Percentiles rank a stretch among this genome's conserved stretches.
Conservation (phyloP, 2,113 vertebrate genomes). For the Psittacus erithacus region DNA sequence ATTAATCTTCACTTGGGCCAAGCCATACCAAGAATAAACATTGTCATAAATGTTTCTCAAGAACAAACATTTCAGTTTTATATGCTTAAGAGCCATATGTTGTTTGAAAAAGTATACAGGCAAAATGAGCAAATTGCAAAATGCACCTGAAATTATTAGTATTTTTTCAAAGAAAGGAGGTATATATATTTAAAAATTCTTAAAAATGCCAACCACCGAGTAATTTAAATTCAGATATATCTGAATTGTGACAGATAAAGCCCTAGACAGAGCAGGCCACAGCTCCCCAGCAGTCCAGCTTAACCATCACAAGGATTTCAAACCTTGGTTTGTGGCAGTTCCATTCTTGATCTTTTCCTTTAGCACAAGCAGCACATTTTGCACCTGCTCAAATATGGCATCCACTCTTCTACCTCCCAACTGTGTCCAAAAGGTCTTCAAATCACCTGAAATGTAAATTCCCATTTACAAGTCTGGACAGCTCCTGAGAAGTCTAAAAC, state of each 20-base stretch:
- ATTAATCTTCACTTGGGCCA: background rate
- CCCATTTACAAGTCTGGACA: background rate
- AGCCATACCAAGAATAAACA: background rate
- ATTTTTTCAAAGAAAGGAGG: background rate
- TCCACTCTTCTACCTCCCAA: conserved; percentile 73
- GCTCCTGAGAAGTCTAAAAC: background rate
- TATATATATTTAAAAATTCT: background rate
- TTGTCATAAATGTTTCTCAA: background rate
- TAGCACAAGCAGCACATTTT: conserved; percentile 71
- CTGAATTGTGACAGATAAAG: background rate
- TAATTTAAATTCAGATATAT: background rate
- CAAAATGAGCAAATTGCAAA: background rate
- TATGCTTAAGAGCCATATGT: background rate
- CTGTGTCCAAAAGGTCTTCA: conserved; percentile 73
- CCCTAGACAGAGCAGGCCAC: background rate
- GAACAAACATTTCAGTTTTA: background rate
- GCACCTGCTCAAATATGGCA: conserved; percentile 74
- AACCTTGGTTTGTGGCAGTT: conserved; percentile 80
- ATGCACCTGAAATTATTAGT: background rate
- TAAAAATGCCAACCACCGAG: background rate
- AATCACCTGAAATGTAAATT: conserved; percentile 69
- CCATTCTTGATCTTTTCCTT: conserved; percentile 81
- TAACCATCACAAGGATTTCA: background rate
- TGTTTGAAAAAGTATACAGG: background rate
- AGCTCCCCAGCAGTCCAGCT: background rate